Base-by-base conservation (phyloP, 2,888 invertebrate genomes). In the Epiblema foenella region DNA sequence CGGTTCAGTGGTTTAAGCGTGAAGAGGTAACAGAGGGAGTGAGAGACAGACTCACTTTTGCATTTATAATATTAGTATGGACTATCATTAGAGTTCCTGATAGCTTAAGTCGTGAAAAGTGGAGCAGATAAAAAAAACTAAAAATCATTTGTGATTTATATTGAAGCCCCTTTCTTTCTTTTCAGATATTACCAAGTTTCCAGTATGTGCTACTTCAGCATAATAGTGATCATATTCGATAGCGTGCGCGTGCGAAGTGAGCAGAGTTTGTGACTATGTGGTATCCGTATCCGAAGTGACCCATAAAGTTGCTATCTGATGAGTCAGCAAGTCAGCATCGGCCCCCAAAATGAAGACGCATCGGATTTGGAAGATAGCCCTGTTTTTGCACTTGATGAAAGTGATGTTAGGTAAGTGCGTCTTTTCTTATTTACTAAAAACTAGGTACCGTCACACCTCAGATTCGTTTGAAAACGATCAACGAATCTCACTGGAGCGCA, bases 211-310 rank as follows among this genome's bases (percentile, higher is more conserved):
- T 87, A 86, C 81, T 89, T 89, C 78, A 89, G 87, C 78, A 84
- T 89, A 80, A 86, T 88, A 83, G 84, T 90, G 83, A 87, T 90
- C 74, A 88, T 88, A 81, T 91, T 88, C 74, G 85, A 89, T 79
- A 82, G 80, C 76, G 77, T 75, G 63, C 70, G 75, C 73, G 73
- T 77, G 82, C 84, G 80, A 79, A 79, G 78, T 80, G 80, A 72
- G n/a, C n/a, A n/a, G n/a, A n/a, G 75, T 77, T 81, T 83, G 80
- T 82, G 78, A 64, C 59, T 76, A 29, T 37, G 37, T 20, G 7
- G 46, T 66, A 24, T 9, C 17, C 11, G 46, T 66, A 24, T 9
- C 17, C 20, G 39, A n/a, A 24, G 57, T 58, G 57, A 37, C 57
- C 33, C 18, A 9, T 18, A 20, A 49, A 20, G 49, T 29, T 9